phyloP scores from a whole-genome alignment of 2,888 invertebrate genomes.

The Cancer borealis region DNA sequence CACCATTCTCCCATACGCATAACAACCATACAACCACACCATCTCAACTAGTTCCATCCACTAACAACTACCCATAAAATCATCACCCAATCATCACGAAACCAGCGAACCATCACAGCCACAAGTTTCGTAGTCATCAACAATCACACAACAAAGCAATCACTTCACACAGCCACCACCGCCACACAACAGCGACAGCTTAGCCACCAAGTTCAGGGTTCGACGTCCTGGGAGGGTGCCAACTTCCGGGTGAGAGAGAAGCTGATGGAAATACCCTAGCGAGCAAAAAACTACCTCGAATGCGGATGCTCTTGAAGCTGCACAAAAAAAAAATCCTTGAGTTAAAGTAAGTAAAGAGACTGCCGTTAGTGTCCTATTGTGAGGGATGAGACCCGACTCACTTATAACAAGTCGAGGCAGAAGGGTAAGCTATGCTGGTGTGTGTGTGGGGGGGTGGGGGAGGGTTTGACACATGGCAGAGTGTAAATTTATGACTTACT shows the following conservation, averaged over 20 bases:
- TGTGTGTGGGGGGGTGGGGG: not conserved
- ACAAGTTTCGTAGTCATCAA: not conserved
- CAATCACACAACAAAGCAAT: not conserved
- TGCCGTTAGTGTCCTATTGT: not conserved
- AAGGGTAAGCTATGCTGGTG: too few species aligned
- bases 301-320: not conserved
- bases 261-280: constrained; percentile 8
- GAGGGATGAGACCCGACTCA: not conserved
- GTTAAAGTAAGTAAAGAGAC: not conserved
- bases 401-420: not conserved
- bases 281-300: not conserved
- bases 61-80: not conserved
- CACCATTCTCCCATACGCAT: not conserved
- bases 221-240: constrained; percentile 13
- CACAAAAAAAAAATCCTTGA: not conserved
- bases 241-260: not conserved
- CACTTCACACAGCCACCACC: not conserved
- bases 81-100: not conserved
- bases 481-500: constrained; percentile 56
- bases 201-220: constrained; percentile 11
- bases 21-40: not conserved
- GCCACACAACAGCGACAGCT: not conserved
- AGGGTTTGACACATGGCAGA: too few species aligned
- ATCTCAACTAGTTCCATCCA: not conserved
- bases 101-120: not conserved